A percentile compares a stretch with the other conserved stretches of the same genome.
Conservation (phyloP, 2,888 invertebrate species). For the Euzophera pinguis region DNA sequence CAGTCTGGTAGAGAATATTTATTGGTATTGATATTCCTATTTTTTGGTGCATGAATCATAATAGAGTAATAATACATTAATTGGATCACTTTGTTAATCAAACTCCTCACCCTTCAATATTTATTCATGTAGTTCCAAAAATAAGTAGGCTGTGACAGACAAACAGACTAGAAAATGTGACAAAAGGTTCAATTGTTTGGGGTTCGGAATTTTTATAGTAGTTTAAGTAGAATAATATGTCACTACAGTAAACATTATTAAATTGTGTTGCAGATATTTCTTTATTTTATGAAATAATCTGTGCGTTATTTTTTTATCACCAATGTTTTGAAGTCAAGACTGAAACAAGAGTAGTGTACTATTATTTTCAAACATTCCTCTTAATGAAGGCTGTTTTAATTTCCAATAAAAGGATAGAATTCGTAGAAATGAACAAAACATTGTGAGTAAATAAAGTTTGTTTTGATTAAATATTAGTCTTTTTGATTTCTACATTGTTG, state of each 20-base stretch:
- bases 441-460: conserved; percentile 62
- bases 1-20: no score
- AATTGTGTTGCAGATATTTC: conserved; percentile 19
- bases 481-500: conserved; percentile 1
- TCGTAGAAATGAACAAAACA: conserved; percentile 62
- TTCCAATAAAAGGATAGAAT: conserved; percentile 44
- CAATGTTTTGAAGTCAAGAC: conserved; percentile 52
- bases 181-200: neutral
- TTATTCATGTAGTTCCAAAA: no score
- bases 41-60: no score
- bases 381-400: conserved; percentile 64
- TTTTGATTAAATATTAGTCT: conserved; percentile 30
- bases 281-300: conserved; percentile 24
- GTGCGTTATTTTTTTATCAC: conserved; percentile 32
- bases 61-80: no score
- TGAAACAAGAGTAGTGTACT: conserved; percentile 44
- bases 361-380: conserved; percentile 64
- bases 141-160: neutral
- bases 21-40: no score
- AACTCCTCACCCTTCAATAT: no score
- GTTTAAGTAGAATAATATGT: conserved; percentile 18
- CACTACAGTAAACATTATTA: conserved; percentile 14
- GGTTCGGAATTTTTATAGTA: conserved; percentile 4
- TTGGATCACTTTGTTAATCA: no score
- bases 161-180: neutral